Evolutionary conservation across 2,888 invertebrate species (phyloP).

Genomic region (Cosmia trapezina): DNA sequence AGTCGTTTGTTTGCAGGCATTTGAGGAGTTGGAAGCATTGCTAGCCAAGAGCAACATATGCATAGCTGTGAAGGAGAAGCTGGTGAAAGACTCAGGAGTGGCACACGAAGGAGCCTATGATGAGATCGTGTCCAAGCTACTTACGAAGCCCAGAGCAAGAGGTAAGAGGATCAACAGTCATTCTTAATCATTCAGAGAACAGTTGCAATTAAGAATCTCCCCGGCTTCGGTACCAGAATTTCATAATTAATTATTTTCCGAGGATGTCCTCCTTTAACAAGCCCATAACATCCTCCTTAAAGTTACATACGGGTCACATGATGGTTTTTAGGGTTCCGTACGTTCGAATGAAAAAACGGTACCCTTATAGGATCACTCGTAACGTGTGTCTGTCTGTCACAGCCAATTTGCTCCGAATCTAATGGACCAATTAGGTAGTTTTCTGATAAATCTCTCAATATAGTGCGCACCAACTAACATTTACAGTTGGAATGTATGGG

Average conservation of each 20-base stretch:
- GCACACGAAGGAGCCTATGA: constrained; percentile 97
- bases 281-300: neutral
- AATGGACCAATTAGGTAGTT: too few species aligned
- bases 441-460: too few species aligned
- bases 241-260: neutral
- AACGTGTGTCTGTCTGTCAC: too few species aligned
- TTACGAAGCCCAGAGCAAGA: constrained; percentile 96
- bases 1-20: constrained; percentile 92
- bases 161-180: constrained; percentile 90
- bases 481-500: too few species aligned
- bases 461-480: too few species aligned
- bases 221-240: neutral
- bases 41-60: constrained; percentile 96
- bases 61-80: constrained; percentile 98
- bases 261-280: neutral
- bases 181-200: neutral
- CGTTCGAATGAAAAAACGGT: too few species aligned
- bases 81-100: constrained; percentile 98
- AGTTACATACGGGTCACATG: neutral
- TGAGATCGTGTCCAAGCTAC: constrained; percentile 95
- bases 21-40: constrained; percentile 97
- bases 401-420: too few species aligned
- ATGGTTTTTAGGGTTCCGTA: neutral
- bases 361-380: too few species aligned
- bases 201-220: neutral